Base-by-base conservation (phyloP, 2,113 vertebrate species). In the Thunnus maccoyii region DNA sequence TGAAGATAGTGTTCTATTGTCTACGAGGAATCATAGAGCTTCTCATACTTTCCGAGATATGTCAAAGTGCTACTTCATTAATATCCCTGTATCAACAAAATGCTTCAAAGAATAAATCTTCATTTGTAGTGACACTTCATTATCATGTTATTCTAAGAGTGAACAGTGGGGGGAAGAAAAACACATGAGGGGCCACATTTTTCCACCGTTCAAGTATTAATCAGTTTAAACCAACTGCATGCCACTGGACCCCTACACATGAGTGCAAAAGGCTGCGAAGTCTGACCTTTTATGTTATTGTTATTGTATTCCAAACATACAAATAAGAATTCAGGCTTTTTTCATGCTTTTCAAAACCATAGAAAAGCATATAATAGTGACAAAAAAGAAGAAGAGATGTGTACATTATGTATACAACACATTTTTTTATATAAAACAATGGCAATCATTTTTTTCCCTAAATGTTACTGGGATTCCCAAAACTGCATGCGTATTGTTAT, bases 401-500 rank as follows among this genome's bases (percentile, higher is more conserved):
- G 78, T 89, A 94, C 86, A 91, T 76, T 77, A 91, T 92, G 73
- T 93, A 92, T 90, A 86, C 88, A 77, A 81, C 83, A 84, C 61
- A 86, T 82, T 80, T 80, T 80, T 84, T 22, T 70, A 85, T 93
- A 90, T 87, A 92, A 95, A 93, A 90, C 87, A 88, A 93, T 86
- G 77, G 83, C 85, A 61, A 75, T 66, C 64, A 14, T 64, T 69
- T 74, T 58, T 69, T 77, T 41, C 15, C 89, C 92, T 84, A 90
- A 89, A 91, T 90, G 91, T 88, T 83, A 90, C 78, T 66, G 84
- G 91, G 85, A 88, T 86, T 86, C 84, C 78, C 86, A 93, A 95
- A 96, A 95, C 94, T 95, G 96, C 96, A 96, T 96, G 95, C 96
- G 90, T 94, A 94, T 95, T 91, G 88, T 95, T 96, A 96, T 95